Conservation (phyloP, 2,888 invertebrate genomes). For the Dynastes grantii region DNA sequence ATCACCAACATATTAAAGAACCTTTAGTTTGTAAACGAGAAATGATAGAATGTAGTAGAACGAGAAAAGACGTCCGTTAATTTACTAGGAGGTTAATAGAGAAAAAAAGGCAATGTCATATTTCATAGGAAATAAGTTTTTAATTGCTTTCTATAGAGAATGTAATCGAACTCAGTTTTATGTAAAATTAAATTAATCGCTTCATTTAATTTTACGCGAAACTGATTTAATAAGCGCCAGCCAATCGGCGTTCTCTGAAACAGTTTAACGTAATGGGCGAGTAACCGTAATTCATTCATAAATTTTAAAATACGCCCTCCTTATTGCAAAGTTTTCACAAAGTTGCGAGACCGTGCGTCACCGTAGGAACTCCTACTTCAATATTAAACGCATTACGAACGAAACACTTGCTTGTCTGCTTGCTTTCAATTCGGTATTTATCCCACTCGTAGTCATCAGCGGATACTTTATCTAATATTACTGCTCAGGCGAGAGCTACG, state of each 20-base stretch:
- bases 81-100: too few species aligned
- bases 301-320: constrained; percentile 1
- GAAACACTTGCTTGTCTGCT: background rate
- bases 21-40: too few species aligned
- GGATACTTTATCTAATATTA: constrained; percentile 4
- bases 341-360: background rate
- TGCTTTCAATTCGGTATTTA: background rate
- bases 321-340: constrained; percentile 19
- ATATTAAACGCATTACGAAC: constrained; percentile 22
- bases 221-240: background rate
- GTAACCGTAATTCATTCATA: constrained; percentile 12
- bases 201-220: background rate
- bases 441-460: constrained; percentile 3
- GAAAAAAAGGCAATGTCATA: too few species aligned
- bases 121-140: background rate
- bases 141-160: background rate
- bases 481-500: background rate
- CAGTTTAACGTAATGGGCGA: constrained; percentile 6
- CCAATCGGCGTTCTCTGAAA: background rate
- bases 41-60: too few species aligned
- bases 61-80: too few species aligned
- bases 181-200: constrained; percentile 12
- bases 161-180: background rate
- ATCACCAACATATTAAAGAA: too few species aligned
- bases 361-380: background rate